Conservation (phyloP, 1,140 invertebrate species). For the Scylla paramamosain region DNA sequence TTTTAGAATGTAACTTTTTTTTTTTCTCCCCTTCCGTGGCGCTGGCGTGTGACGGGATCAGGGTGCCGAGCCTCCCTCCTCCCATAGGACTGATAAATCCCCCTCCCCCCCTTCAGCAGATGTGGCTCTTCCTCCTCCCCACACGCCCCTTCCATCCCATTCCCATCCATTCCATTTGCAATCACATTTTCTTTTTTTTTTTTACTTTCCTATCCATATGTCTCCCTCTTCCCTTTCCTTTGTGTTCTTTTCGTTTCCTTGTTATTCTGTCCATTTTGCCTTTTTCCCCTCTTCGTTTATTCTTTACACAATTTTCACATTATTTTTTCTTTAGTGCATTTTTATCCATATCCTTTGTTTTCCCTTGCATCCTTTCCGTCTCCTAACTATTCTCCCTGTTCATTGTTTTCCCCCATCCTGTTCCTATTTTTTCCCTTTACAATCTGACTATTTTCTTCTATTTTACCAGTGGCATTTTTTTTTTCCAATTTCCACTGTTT, state of each 20-base stretch:
- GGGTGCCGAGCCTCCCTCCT: not conserved
- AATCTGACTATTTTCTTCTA: too few species aligned
- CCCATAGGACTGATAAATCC: not conserved
- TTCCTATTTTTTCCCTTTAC: too few species aligned
- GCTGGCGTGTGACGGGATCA: not conserved
- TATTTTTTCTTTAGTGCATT: too few species aligned
- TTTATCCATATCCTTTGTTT: too few species aligned
- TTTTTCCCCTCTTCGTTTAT: too few species aligned
- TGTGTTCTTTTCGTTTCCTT: not conserved
- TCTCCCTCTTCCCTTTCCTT: not conserved
- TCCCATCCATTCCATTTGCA: not conserved
- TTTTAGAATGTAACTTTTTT: slow-evolving; percentile 1
- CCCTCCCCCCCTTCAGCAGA: not conserved
- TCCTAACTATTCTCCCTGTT: too few species aligned
- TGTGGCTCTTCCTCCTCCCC: not conserved
- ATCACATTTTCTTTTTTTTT: not conserved
- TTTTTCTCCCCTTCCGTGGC: not conserved
- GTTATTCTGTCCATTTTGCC: too few species aligned
- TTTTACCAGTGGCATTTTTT: too few species aligned
- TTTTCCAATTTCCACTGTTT: too few species aligned
- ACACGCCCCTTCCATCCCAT: not conserved
- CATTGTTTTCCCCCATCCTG: too few species aligned
- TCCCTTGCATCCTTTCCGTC: too few species aligned
- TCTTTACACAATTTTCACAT: too few species aligned
- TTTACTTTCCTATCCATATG: not conserved